phyloP scores from a whole-genome alignment of 2,888 invertebrate genomes.

The Cheilosia variabilis region DNA sequence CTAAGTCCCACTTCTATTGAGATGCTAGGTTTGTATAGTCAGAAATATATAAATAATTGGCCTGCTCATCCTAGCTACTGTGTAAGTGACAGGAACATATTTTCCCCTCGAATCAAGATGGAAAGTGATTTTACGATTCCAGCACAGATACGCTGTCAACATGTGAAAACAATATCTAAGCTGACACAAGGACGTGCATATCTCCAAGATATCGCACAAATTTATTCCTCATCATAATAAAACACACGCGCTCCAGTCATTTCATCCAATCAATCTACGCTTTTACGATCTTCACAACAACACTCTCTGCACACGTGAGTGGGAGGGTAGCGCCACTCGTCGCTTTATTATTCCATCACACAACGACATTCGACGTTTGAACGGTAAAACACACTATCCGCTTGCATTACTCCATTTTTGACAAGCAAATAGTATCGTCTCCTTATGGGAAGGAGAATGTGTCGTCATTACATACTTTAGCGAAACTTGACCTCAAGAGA shows the following conservation, averaged over 20 bases:
- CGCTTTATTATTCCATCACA: constrained; percentile 58
- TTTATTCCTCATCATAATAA: constrained; percentile 60
- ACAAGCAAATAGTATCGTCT: constrained; percentile 15
- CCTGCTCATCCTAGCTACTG: too few relatives aligned
- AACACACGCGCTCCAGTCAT: constrained; percentile 61
- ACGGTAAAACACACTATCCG: constrained; percentile 20
- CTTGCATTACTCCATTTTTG: constrained; percentile 26
- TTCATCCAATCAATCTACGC: constrained; percentile 62
- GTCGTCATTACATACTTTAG: constrained; percentile 36
- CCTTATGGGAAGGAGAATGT: constrained; percentile 18
- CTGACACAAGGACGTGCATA: not conserved
- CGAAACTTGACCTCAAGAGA: constrained; percentile 45
- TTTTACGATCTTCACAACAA: constrained; percentile 33
- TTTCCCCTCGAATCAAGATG: not conserved
- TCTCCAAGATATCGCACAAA: constrained; percentile 33
- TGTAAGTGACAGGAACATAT: too few relatives aligned
- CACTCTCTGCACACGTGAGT: constrained; percentile 3
- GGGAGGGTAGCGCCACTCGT: constrained; percentile 13
- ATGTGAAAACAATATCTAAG: not conserved
- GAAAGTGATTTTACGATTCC: not conserved
- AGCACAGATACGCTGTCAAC: too few relatives aligned
- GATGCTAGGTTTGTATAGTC: too few relatives aligned
- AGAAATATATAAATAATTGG: too few relatives aligned
- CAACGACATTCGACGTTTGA: constrained; percentile 32
- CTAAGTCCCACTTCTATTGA: too few relatives aligned